phyloP scores from a whole-genome alignment of 2,888 invertebrate species.

The Blera fallax region DNA sequence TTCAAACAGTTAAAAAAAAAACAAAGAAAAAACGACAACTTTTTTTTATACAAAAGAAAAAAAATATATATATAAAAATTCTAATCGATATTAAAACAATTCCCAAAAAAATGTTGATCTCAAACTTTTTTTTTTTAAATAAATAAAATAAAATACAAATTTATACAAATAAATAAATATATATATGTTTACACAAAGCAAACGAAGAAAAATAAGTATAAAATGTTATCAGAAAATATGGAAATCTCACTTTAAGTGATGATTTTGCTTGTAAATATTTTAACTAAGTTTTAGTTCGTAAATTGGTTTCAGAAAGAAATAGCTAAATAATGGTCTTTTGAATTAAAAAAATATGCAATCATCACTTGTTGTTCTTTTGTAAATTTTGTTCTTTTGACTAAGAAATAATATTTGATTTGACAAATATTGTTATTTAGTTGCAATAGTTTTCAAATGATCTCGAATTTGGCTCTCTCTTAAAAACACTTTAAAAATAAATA shows the following conservation, averaged over 20 bases:
- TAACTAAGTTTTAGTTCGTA: slow-evolving; percentile 54
- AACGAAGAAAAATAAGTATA: slow-evolving; percentile 47
- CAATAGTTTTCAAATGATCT: slow-evolving; percentile 73
- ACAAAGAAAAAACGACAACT: slow-evolving; percentile 7
- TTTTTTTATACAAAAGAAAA: slow-evolving; percentile 51
- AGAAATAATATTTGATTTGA: slow-evolving; percentile 53
- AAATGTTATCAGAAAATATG: slow-evolving; percentile 38
- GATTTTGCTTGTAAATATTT: slow-evolving; percentile 58
- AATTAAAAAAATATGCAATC: slow-evolving; percentile 54
- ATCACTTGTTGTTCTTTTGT: slow-evolving; percentile 53
- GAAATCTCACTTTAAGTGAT: slow-evolving; percentile 57
- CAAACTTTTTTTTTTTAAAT: slow-evolving; percentile 77
- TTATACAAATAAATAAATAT: slow-evolving; percentile 72
- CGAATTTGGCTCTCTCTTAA: slow-evolving; percentile 69
- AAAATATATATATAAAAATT: slow-evolving; percentile 65
- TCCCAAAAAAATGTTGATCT: slow-evolving; percentile 82
- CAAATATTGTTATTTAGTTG: slow-evolving; percentile 69
- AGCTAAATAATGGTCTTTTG: slow-evolving; percentile 61
- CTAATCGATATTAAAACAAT: slow-evolving; percentile 78
- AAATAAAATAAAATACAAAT: slow-evolving; percentile 70
- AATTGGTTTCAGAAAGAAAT: slow-evolving; percentile 59
- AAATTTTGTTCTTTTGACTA: slow-evolving; percentile 55
- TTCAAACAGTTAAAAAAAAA: slow-evolving; percentile 24
- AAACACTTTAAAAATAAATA: slow-evolving; percentile 19
- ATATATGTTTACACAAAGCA: slow-evolving; percentile 72